Base-by-base conservation (phyloP, 2,797 vertebrate species). In the Cynodonichthys magdalenae region DNA sequence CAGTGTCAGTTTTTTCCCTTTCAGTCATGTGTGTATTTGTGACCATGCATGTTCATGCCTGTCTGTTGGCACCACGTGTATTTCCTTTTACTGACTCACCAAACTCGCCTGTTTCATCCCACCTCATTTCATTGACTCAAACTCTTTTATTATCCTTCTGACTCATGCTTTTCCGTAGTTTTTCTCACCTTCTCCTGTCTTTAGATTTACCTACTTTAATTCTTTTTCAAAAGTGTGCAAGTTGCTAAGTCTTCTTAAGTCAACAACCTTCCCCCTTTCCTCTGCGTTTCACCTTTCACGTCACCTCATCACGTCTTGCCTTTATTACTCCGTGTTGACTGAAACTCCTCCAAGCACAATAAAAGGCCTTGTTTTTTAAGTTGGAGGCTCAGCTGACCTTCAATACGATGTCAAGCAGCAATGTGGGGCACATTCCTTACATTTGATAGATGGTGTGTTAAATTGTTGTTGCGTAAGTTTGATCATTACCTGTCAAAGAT, bases 21-120 rank as follows among this genome's bases (percentile, higher is more conserved):
- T 12, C 10, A 53, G 27, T 15, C 15, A 18, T 50, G 42, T 34
- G 36, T 49, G 24, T 12, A 5, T 50, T 49, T 56, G 15, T 52
- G 63, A 41, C 17, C 12, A 49, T 49, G 44, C 82, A 60, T 72
- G 87, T 72, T 64, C 52, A 15, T 28, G 53, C 82, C 17, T 59
- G 68, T 60, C 53, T 20, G 4, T 18, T 44, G 59, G n/a, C 59
- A 20, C 55, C 59, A 61, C 54, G 20, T 72, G 24, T 10, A 18
- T 59, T 69, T 80, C 63, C 68, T 9, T 50, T 59, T 5, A n/a
- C 53, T 77, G 67, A 79, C 61, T 76, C 61, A 76, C 31, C 9
- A 2, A n/a, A 41, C n/a, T 51, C 12, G 58, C 36, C 1, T 0
- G 1, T 48, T 80, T 74, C 41, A 50, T 71, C 69, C 54, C 29